Conservation (phyloP, 1,140 invertebrate genomes). For the Diachasma alloeum region DNA sequence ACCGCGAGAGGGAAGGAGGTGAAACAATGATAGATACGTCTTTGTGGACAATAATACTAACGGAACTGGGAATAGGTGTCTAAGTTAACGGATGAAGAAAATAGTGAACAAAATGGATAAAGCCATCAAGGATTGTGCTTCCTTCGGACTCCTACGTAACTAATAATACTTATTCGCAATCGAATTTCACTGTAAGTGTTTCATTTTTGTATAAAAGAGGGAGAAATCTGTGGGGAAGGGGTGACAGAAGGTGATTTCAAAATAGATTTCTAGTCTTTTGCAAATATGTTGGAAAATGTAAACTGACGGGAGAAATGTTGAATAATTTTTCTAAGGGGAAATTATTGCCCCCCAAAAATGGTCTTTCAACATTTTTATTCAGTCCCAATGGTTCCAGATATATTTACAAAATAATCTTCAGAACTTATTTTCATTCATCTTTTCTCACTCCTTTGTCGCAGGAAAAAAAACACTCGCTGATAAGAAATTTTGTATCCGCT, state of each 20-base stretch:
- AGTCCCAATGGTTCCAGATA: too few species aligned
- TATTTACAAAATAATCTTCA: too few species aligned
- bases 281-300: too few species aligned
- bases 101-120: slow-evolving; percentile 14
- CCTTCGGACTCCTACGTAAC: slow-evolving; percentile 17
- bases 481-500: neutral
- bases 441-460: too few species aligned
- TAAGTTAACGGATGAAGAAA: slow-evolving; percentile 7
- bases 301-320: too few species aligned
- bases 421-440: neutral
- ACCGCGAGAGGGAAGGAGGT: neutral
- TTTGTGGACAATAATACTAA: slow-evolving; percentile 37
- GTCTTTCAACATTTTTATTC: too few species aligned
- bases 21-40: slow-evolving; percentile 22
- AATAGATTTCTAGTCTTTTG: neutral
- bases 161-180: slow-evolving; percentile 25
- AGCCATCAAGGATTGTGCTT: slow-evolving; percentile 28
- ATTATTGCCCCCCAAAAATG: too few species aligned
- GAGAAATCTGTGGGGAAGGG: neutral
- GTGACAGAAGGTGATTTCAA: neutral
- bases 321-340: too few species aligned
- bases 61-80: slow-evolving; percentile 21
- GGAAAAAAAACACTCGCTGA: neutral
- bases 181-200: neutral
- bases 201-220: slow-evolving; percentile 1